These are phyloP conservation scores for Ovibos moschatus DNA, from an alignment of 2,113 vertebrate species.

Conservation along the genomic window DNA sequence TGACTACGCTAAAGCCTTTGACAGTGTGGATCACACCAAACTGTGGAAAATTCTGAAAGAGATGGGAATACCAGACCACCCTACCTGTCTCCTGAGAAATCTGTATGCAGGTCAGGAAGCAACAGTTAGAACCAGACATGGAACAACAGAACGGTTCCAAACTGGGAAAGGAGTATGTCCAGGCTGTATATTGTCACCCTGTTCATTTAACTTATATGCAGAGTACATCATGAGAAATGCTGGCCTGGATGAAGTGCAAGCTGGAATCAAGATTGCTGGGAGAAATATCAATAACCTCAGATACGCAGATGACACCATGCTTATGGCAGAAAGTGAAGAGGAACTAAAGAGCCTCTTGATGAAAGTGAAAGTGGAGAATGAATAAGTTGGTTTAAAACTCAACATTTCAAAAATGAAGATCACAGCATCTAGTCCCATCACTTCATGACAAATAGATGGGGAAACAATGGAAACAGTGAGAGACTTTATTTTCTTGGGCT, in stretches of 20 bases:
- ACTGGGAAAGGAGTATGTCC: background rate
- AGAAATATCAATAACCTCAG: background rate
- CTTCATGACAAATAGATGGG: background rate
- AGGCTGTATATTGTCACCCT: background rate
- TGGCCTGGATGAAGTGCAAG: background rate
- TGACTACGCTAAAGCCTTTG: background rate
- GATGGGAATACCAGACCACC: background rate
- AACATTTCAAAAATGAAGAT: background rate
- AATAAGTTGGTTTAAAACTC: background rate
- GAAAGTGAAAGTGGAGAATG: background rate
- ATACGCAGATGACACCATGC: background rate
- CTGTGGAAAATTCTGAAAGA: background rate
- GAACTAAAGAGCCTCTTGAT: background rate
- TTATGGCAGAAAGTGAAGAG: background rate
- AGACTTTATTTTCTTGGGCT: background rate
- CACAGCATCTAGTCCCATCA: background rate
- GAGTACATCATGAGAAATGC: background rate
- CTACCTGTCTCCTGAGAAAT: background rate
- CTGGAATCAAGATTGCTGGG: background rate
- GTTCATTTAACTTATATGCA: background rate
- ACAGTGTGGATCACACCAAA: background rate
- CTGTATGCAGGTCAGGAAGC: background rate
- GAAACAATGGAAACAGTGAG: background rate
- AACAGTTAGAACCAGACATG: background rate
- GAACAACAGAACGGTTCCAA: background rate